Evolutionary conservation across 2,797 vertebrate genomes (phyloP), one percentile per base, ranked within the genome.

Genomic region (Acanthurus leucopareius): DNA sequence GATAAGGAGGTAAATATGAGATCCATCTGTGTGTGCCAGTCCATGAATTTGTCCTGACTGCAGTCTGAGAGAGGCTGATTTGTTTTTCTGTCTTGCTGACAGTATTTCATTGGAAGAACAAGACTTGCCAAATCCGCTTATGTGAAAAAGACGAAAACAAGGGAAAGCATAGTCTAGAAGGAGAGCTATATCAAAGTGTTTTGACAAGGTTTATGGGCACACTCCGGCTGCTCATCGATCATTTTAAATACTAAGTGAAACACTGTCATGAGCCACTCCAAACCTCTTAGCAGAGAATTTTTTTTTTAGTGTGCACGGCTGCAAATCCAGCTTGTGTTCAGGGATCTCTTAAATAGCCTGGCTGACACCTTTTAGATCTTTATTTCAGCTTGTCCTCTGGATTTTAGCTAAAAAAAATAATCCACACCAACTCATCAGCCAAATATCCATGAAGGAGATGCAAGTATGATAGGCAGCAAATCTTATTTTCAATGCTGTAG

Each of bases 151-250:
- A 52, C 44, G 58, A 57, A 60, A 59, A 48, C 25, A 48, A 57
- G 22, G 40, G n/a, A 64, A 38, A 67, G 25, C 44, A 72, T 11
- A 11, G 22, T 71, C 42, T 69, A 32, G 22, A 32, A 20, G 38
- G 4, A 67, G 22, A 58, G 60, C 47, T 74, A 5, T 59, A 66
- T 48, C 44, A 32, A 32, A 32, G 11, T 75, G 84, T 78, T 88
- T 88, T 87, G 73, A 85, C 62, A 77, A 48, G 54, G 17, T 85
- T 79, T 74, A 79, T 85, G 44, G 25, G n/a, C 38, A 76, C 61
- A 52, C 48, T 69, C 25, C 62, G 64, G 78, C 57, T 58, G 56
- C 75, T 78, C 48, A 64, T 40, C 17, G n/a, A 59, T 66, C 38
- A 47, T 44, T 69, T 56, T 85, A 51, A 89, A 79, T 69, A 59